phyloP scores from a whole-genome alignment of 2,797 vertebrate species.

The Astyanax mexicanus region DNA sequence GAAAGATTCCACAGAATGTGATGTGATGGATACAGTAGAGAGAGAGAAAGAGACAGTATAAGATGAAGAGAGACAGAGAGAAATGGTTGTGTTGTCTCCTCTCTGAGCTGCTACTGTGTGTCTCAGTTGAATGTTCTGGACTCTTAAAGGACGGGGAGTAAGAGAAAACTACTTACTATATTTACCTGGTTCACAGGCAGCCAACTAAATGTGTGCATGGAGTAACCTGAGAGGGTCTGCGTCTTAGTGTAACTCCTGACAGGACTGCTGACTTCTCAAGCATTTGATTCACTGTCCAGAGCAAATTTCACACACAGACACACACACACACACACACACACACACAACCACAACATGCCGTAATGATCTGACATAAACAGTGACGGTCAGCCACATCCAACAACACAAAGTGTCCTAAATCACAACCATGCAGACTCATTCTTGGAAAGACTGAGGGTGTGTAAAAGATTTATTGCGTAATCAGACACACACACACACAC shows the following conservation, averaged over 20 bases:
- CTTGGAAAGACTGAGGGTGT: not conserved
- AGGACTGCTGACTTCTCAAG: constrained; percentile 67
- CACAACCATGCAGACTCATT: constrained; percentile 7
- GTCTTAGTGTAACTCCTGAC: constrained; percentile 58
- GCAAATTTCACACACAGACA: not conserved
- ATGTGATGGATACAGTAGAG: not conserved
- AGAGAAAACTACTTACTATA: constrained; percentile 34
- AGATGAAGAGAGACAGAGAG: not conserved
- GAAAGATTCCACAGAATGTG: not conserved
- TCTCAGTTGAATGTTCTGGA: constrained; percentile 5
- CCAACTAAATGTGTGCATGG: no score
- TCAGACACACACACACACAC: not conserved
- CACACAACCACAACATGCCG: no score
- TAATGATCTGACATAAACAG: not conserved
- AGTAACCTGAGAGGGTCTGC: constrained; percentile 61
- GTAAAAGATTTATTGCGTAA: constrained; percentile 15
- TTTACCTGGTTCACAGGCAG: constrained; percentile 37
- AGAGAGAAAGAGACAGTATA: not conserved
- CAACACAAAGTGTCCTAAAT: no score
- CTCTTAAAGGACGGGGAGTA: constrained; percentile 33
- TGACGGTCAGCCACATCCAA: not conserved
- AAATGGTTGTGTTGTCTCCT: no score
- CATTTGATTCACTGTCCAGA: constrained; percentile 58
- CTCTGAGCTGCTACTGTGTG: not conserved
- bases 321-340: constrained; percentile 16